Evolutionary conservation across 1,140 invertebrate species (phyloP).

Genomic region (Coenobita brevimanus): DNA sequence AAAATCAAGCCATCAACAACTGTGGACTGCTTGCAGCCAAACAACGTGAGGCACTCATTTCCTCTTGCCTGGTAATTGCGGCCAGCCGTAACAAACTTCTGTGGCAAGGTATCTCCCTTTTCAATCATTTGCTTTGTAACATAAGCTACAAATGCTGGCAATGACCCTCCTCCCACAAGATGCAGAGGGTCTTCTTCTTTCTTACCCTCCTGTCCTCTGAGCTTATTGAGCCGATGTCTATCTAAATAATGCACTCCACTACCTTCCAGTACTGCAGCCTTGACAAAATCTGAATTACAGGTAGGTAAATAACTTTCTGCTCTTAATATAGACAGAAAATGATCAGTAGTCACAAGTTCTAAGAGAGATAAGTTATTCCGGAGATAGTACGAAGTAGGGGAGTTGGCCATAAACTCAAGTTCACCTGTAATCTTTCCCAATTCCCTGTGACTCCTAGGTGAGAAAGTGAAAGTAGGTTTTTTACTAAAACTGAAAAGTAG

Average conservation of each 20-base stretch:
- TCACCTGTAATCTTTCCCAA: slow-evolving; percentile 20
- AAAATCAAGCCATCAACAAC: slow-evolving; percentile 43
- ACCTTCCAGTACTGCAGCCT: slow-evolving; percentile 44
- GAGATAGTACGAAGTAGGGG: slow-evolving; percentile 49
- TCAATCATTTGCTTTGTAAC: slow-evolving; percentile 48
- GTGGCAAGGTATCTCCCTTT: slow-evolving; percentile 25
- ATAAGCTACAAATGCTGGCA: slow-evolving; percentile 48
- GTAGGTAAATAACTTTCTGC: neutral
- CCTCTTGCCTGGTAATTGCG: slow-evolving; percentile 20
- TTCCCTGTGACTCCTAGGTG: slow-evolving; percentile 17
- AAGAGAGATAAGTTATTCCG: slow-evolving; percentile 36
- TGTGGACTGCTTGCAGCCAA: slow-evolving; percentile 31
- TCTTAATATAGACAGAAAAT: slow-evolving; percentile 26
- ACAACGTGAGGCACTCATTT: neutral
- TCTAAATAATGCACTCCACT: slow-evolving; percentile 34
- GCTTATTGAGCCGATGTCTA: slow-evolving; percentile 6
- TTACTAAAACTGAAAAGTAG: slow-evolving; percentile 21
- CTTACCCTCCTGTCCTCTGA: neutral
- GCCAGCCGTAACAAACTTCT: slow-evolving; percentile 34
- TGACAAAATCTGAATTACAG: slow-evolving; percentile 55
- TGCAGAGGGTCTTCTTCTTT: neutral
- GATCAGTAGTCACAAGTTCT: slow-evolving; percentile 45
- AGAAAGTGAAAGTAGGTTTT: slow-evolving; percentile 20
- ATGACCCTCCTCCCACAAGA: slow-evolving; percentile 49
- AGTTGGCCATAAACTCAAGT: slow-evolving; percentile 31